A percentile compares a stretch with the other conserved stretches of the same genome.
These are phyloP conservation scores for Rousettus leschenaultii DNA, from an alignment of 2,113 vertebrate genomes.

Conservation along the genomic window DNA sequence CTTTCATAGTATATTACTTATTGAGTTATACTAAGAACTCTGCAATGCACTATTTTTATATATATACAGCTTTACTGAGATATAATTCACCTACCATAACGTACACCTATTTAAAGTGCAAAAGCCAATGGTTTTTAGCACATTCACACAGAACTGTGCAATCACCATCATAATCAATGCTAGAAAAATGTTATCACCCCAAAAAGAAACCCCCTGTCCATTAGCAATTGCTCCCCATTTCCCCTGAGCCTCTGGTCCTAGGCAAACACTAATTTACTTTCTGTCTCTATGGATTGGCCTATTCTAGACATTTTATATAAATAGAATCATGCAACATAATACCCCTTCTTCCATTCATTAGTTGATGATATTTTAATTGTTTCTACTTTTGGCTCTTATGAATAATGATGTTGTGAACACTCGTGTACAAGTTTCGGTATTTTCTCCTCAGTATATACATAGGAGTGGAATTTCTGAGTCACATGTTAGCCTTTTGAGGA, in stretches of 20 bases:
- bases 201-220: neutral
- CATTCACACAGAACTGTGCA: neutral
- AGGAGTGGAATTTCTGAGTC: neutral
- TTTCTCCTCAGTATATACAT: neutral
- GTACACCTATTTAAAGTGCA: neutral
- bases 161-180: neutral
- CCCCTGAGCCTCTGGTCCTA: neutral
- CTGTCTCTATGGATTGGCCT: neutral
- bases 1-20: neutral
- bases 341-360: neutral
- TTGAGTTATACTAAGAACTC: neutral
- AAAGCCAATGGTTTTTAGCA: neutral
- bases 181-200: neutral
- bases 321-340: neutral
- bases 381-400: neutral
- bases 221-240: neutral
- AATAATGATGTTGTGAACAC: neutral
- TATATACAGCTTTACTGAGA: neutral
- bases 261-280: neutral
- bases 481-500: neutral
- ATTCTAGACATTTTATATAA: neutral
- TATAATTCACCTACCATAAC: neutral
- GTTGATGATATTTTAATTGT: neutral
- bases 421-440: neutral
- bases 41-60: neutral